These are phyloP conservation scores for Sceliomorpha sp. DNA, from an alignment of 2,888 invertebrate genomes.

Conservation along the genomic window DNA sequence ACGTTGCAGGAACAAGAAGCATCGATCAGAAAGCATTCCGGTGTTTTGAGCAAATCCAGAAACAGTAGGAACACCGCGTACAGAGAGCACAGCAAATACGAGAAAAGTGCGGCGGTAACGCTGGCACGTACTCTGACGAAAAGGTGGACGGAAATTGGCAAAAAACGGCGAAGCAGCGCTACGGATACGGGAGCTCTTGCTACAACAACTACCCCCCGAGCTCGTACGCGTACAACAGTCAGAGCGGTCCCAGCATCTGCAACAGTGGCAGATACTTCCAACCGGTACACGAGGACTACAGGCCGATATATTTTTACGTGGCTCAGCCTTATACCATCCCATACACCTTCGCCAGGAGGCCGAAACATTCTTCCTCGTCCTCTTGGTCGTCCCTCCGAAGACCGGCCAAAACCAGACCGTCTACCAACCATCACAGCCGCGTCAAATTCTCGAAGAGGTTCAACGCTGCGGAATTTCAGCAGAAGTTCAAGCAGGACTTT, in stretches of 20 bases:
- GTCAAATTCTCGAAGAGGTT: slow-evolving; percentile 74
- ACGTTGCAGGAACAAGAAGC: no score
- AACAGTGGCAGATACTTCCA: slow-evolving; percentile 63
- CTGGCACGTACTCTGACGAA: slow-evolving; percentile 52
- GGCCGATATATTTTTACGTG: slow-evolving; percentile 77
- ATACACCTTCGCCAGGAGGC: slow-evolving; percentile 73
- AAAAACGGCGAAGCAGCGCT: slow-evolving; percentile 77
- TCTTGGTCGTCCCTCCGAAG: slow-evolving; percentile 64
- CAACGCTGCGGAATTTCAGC: slow-evolving; percentile 73
- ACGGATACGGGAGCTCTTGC: slow-evolving; percentile 68
- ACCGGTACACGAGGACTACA: slow-evolving; percentile 68
- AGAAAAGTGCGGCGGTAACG: slow-evolving; percentile 50
- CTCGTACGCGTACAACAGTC: slow-evolving; percentile 74
- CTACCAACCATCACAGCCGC: slow-evolving; percentile 69
- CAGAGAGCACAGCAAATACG: slow-evolving; percentile 48
- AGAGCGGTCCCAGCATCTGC: slow-evolving; percentile 72
- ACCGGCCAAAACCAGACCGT: slow-evolving; percentile 64
- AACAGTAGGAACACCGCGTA: no score
- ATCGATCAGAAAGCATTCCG: slow-evolving; percentile 32
- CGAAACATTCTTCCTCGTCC: slow-evolving; percentile 66
- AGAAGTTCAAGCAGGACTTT: slow-evolving; percentile 76
- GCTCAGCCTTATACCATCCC: slow-evolving; percentile 76
- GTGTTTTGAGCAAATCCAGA: slow-evolving; percentile 43
- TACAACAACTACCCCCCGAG: no score
- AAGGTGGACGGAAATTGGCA: slow-evolving; percentile 74